Evolutionary conservation across 2,888 invertebrate species (phyloP).

Genomic region (Acrocera orbiculus): DNA sequence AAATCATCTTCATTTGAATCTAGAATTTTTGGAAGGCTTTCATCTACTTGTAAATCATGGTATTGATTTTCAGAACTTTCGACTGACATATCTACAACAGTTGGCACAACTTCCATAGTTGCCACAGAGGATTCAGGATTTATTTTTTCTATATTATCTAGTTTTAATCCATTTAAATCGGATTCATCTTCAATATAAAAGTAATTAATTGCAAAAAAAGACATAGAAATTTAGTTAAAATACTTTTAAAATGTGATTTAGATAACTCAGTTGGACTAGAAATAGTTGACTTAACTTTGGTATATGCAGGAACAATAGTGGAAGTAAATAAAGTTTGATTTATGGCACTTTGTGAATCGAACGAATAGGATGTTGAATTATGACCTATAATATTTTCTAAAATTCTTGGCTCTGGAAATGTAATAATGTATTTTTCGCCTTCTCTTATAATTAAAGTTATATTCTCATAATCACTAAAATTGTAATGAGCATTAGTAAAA

Average conservation of each 20-base stretch:
- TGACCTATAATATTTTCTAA: conserved; percentile 7
- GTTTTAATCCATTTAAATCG: too few relatives aligned
- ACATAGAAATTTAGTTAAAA: too few relatives aligned
- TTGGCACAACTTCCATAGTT: neutral
- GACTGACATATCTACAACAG: neutral
- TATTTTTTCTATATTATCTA: too few relatives aligned
- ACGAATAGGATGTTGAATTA: too few relatives aligned
- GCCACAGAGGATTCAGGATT: too few relatives aligned
- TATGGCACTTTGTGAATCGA: too few relatives aligned
- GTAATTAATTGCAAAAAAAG: too few relatives aligned
- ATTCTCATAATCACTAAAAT: conserved; percentile 12
- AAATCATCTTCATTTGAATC: neutral
- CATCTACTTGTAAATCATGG: neutral
- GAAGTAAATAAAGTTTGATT: conserved; percentile 1
- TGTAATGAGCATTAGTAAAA: too few relatives aligned
- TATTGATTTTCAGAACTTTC: conserved; percentile 3
- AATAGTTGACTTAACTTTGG: conserved; percentile 5
- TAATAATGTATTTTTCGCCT: conserved; percentile 14
- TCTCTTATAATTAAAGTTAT: conserved; percentile 16
- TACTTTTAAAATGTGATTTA: too few relatives aligned
- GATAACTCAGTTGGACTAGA: conserved; percentile 4
- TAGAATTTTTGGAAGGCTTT: too few relatives aligned
- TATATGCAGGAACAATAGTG: conserved; percentile 3
- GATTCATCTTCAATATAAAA: too few relatives aligned
- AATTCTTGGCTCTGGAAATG: conserved; percentile 9